Percentiles rank a stretch among this genome's conserved stretches.
phyloP scores from a whole-genome alignment of 2,113 vertebrate species.

The Cygnus atratus region DNA sequence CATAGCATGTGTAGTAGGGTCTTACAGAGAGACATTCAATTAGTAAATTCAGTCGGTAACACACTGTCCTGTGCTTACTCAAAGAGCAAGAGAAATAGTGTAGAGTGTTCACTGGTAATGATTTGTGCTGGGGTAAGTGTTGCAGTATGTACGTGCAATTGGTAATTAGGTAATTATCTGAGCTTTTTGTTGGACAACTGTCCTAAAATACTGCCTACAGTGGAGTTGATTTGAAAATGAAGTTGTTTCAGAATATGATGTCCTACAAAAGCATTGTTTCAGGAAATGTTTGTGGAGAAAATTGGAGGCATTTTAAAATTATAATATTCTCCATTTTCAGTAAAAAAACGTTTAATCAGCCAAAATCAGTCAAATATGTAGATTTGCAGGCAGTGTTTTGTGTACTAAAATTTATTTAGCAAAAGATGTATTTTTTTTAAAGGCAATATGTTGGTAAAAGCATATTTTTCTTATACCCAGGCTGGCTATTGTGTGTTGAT shows the following conservation, averaged over 20 bases:
- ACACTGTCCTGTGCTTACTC: not conserved
- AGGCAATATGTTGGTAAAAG: not conserved
- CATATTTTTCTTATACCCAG: not conserved
- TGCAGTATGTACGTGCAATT: not conserved
- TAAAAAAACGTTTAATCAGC: not conserved
- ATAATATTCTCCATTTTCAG: rapidly evolving
- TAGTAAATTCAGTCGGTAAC: not conserved
- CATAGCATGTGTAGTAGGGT: not conserved
- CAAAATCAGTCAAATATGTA: not conserved
- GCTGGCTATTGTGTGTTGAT: not conserved
- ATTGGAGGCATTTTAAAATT: not conserved
- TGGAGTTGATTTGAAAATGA: not conserved
- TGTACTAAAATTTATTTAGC: not conserved
- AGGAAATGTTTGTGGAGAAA: not conserved
- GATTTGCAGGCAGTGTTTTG: not conserved
- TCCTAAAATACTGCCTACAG: not conserved
- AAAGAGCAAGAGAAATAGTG: not conserved
- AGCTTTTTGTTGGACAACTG: not conserved
- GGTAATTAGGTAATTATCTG: slow-evolving; percentile 2
- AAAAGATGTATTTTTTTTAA: not conserved
- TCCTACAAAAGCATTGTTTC: not conserved
- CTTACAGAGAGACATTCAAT: not conserved
- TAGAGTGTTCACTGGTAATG: not conserved
- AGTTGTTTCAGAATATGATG: not conserved
- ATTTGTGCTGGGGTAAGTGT: slow-evolving; percentile 3